These are phyloP conservation scores for Siderastrea siderea DNA, from an alignment of 92 coral and sea anemone species.

Conservation along the genomic window DNA sequence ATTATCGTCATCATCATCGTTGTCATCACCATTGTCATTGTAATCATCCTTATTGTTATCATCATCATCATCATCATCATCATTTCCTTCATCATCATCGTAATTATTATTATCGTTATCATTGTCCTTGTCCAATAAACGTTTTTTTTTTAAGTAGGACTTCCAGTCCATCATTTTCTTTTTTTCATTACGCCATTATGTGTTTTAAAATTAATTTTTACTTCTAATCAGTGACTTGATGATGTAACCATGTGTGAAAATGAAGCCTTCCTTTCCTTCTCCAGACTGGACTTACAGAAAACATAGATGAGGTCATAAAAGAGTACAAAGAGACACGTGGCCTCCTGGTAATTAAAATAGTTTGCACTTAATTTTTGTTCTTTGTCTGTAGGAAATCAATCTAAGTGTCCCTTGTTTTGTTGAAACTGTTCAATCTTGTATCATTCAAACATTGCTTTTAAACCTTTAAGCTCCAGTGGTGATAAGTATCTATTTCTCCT, in stretches of 20 bases:
- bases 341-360: conserved; percentile 71
- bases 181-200: no score
- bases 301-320: conserved; percentile 87
- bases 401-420: not conserved
- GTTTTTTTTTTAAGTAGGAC: no score
- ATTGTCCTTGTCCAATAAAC: not conserved
- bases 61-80: no score
- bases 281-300: conserved; percentile 93
- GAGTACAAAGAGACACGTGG: conserved; percentile 97
- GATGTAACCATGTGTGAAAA: not conserved
- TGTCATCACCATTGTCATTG: not conserved
- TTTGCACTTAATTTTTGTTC: not conserved
- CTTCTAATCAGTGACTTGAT: no score
- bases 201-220: no score
- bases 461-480: no score
- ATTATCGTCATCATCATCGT: not conserved
- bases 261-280: not conserved
- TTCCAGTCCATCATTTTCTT: no score
- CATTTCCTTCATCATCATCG: not conserved
- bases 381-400: not conserved
- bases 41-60: not conserved
- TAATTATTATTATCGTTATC: no score
- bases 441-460: not conserved
- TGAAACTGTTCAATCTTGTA: not conserved
- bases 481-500: no score